These are phyloP conservation scores for Bombus vancouverensis DNA, from an alignment of 1,140 invertebrate species.

Conservation along the genomic window DNA sequence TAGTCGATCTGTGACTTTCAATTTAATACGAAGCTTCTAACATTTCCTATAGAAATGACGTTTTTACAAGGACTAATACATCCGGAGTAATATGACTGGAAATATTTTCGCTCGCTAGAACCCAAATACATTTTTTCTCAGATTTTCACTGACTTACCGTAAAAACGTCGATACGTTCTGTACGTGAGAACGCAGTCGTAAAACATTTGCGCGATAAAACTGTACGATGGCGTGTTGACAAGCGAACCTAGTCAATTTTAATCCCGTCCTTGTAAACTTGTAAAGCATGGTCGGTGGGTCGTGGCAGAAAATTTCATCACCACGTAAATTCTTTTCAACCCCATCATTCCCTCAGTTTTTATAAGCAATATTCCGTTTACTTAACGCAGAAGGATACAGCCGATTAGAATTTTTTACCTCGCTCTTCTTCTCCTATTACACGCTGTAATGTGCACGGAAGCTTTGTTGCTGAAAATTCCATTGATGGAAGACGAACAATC, in stretches of 20 bases:
- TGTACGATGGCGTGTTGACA: background rate
- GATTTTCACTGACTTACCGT: background rate
- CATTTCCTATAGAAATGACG: no score
- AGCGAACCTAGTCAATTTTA: conserved; percentile 4
- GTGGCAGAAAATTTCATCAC: background rate
- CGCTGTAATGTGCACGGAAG: no score
- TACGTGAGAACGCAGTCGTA: background rate
- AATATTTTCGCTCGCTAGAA: background rate
- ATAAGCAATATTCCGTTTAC: background rate
- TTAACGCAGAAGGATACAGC: background rate
- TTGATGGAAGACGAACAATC: no score
- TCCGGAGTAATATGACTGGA: no score
- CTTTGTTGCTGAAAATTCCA: no score
- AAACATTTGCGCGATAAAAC: background rate
- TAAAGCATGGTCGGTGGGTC: no score
- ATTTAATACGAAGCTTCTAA: background rate
- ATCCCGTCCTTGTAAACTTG: background rate
- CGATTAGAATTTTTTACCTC: background rate
- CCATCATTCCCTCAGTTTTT: accelerated
- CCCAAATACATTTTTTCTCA: background rate
- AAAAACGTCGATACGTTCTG: conserved; percentile 15
- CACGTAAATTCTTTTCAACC: no score
- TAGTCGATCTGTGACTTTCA: background rate
- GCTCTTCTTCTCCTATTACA: no score
- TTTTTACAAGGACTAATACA: background rate